Evolutionary conservation across 2,888 invertebrate species (phyloP), one percentile per base, ranked within the genome.

Genomic region (Drosophila mettleri): DNA sequence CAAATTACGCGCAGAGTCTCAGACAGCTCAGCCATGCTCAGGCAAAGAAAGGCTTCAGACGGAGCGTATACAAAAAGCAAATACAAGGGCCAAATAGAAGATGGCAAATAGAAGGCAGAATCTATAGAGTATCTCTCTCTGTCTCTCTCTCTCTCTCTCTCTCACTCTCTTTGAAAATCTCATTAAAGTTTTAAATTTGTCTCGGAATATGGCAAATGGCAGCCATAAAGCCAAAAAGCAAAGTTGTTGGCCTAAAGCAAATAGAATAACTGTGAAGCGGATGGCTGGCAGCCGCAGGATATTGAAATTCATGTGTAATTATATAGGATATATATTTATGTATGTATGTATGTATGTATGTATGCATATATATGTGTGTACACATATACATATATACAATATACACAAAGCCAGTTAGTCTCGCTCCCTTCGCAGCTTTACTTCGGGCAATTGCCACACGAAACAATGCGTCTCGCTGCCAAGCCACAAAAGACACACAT

Each of bases 221-320:
- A 20, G 65, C 58, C 73, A 54, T 55, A 76, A 63, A 66, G 77
- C 64, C 55, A 34, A 67, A 74, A 62, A 46, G 36, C 53, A 66
- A 59, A 38, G 57, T 60, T 61, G 48, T 31, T 45, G 24, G 52
- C 36, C 61, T 20, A 36, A 49, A 54, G 59, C 65, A 69, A 76
- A 73, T 66, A 69, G 63, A 63, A 60, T 54, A 53, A 22, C 31
- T 33, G 46, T 27, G 34, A 45, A 33, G 31, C 27, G 20, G 18
- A n/a, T 22, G 36, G 38, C 20, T 48, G 58, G 24, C 53, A 46
- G 84, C 80, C 82, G 78, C 75, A 71, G 84, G 82, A 80, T 86
- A 84, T 84, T 84, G 87, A 86, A 84, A 86, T 86, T 84, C 86
- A 82, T 86, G 80, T 82, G 82, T 84, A 86, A 84, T 84, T 81